phyloP scores from a whole-genome alignment of 2,888 invertebrate species.

The Cetonia aurata region DNA sequence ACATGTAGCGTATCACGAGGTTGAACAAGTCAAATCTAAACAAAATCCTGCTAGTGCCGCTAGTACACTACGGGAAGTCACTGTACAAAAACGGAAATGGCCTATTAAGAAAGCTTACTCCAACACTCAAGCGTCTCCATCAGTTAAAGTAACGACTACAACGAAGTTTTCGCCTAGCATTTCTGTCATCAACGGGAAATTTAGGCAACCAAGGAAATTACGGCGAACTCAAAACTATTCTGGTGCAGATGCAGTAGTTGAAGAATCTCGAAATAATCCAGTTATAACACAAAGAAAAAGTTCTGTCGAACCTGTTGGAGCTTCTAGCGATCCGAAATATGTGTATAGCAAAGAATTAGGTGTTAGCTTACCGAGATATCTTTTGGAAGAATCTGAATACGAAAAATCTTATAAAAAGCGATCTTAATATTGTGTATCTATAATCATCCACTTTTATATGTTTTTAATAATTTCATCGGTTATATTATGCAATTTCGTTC shows the following conservation, averaged over 20 bases:
- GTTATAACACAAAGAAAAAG: conserved; percentile 59
- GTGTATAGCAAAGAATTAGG: conserved; percentile 75
- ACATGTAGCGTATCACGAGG: conserved; percentile 76
- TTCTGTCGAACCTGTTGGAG: conserved; percentile 71
- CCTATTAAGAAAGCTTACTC: conserved; percentile 40
- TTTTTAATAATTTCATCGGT: not conserved
- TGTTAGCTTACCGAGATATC: conserved; percentile 76
- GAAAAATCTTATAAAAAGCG: conserved; percentile 75
- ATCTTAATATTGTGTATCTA: conserved; percentile 1
- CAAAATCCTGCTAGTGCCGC: conserved; percentile 61
- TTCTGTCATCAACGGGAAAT: conserved; percentile 30
- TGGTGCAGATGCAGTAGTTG: conserved; percentile 54
- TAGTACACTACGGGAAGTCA: conserved; percentile 62
- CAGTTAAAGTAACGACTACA: conserved; percentile 28
- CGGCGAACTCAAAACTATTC: conserved; percentile 39
- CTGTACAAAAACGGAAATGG: conserved; percentile 31
- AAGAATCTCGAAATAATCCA: conserved; percentile 56
- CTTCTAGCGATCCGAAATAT: conserved; percentile 76
- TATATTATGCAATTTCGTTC: conserved; percentile 8
- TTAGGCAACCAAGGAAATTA: conserved; percentile 39
- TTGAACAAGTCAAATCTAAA: conserved; percentile 58
- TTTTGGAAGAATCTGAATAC: conserved; percentile 77
- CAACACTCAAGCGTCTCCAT: conserved; percentile 32
- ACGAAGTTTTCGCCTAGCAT: conserved; percentile 16
- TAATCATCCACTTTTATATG: no score